Evolutionary conservation across 1,140 invertebrate genomes (phyloP), one percentile per base, ranked within the genome.

Genomic region (Drosophila mojavensis): DNA sequence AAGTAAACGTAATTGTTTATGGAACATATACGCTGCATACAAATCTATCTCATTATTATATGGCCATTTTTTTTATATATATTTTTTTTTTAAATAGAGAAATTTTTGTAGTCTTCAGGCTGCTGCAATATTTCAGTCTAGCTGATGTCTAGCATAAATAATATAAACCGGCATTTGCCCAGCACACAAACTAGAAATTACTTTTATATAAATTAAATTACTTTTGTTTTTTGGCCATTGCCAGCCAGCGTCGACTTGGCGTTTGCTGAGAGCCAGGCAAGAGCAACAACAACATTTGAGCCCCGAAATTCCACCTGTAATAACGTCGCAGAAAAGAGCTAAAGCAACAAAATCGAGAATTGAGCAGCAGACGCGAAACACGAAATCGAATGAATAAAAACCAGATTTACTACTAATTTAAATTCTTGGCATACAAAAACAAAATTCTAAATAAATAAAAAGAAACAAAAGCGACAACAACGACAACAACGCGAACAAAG

Each of bases 401-500:
- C 84, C 84, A 89, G 84, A 88, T 89, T 88, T 88, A 78, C 84
- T 88, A 89, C 84, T 89, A 88, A 88, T 88, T 88, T 88, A 88
- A 88, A 88, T 88, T 88, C 84, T 80, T 89, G 84, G 84, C 84
- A 89, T 78, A 88, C 77, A 89, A 88, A 89, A 88, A 88, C 84
- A 48, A 65, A 41, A 20, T 5, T 73, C 83, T 82, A 89, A 88
- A 88, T 84, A 47, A 65, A 41, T 15, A 50, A 24, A 53, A 58
- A 69, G 50, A 53, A 61, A 71, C 64, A 45, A 45, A 45, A 71
- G 24, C 56, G 55, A 24, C 39, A 65, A 51, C 61, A 61, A 56
- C 50, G 78, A 69, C n/a, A 61, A 51, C 61, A 61, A 56, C 50
- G 78, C 62, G 9, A 48, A 1, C 55, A 75, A 61, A 39, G 53